These are phyloP conservation scores for Carcina quercana DNA, from an alignment of 2,888 invertebrate genomes.

Conservation along the genomic window DNA sequence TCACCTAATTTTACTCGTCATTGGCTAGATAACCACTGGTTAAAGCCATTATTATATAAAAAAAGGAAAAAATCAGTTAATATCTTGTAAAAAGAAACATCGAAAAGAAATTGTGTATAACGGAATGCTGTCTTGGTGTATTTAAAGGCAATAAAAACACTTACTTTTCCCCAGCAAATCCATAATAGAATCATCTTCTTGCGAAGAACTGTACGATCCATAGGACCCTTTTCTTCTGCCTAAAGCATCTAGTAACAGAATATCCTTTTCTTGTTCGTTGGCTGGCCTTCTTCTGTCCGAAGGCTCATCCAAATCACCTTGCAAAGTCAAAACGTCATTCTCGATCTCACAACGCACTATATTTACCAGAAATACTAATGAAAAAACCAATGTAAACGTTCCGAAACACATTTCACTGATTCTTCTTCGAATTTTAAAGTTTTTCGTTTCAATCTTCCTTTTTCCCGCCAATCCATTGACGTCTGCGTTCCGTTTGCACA, in stretches of 20 bases:
- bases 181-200: slow-evolving; percentile 82
- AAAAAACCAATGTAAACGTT: slow-evolving; percentile 19
- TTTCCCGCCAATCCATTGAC: slow-evolving; percentile 42
- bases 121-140: no score
- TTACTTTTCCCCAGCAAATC: slow-evolving; percentile 90
- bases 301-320: slow-evolving; percentile 51
- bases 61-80: no score
- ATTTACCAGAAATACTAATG: slow-evolving; percentile 28
- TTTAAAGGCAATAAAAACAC: slow-evolving; percentile 44
- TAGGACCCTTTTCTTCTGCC: slow-evolving; percentile 78
- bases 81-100: no score
- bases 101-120: no score
- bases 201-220: slow-evolving; percentile 43
- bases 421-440: slow-evolving; percentile 52
- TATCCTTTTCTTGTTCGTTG: slow-evolving; percentile 83
- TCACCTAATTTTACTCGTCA: no score
- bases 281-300: slow-evolving; percentile 67
- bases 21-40: no score
- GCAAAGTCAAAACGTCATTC: slow-evolving; percentile 61
- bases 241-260: slow-evolving; percentile 81
- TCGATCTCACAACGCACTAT: slow-evolving; percentile 40
- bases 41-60: no score
- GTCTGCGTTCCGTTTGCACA: slow-evolving; percentile 39
- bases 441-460: slow-evolving; percentile 36
- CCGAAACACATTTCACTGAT: slow-evolving; percentile 15